Evolutionary conservation across 2,888 invertebrate genomes (phyloP), one percentile per base, ranked within the genome.

Genomic region (Nyleta sp.): DNA sequence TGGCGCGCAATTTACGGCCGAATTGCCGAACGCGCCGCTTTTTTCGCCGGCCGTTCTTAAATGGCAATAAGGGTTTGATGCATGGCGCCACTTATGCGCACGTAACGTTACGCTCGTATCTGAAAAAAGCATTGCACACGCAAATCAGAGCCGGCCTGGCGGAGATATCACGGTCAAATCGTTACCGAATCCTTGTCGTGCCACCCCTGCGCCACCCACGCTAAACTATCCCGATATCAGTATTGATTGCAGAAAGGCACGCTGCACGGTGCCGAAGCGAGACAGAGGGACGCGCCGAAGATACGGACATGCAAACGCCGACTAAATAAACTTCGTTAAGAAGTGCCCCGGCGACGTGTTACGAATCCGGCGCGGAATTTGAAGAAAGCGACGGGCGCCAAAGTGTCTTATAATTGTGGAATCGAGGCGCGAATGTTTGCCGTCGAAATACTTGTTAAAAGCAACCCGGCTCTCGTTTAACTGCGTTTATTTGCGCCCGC

Each of bases 41-140:
- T 85, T 77, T 87, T 82, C 80, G 6, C 84, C 85, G 86, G 85
- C 85, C 82, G 84, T 84, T 83, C 81, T 85, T 85, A 80, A 84
- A 87, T 86, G 85, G 84, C 82, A 84, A 82, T 83, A 84, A 83
- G 84, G 84, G 83, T 81, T 83, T 85, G 84, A 83, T 81, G 84
- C 83, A 81, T 81, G 80, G 83, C 86, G 86, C 24, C 55, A 68
- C 68, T 68, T 68, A 68, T 53, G 68, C 50, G 48, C 57, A 59
- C 57, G 68, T 48, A 59, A 68, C 28, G 64, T 53, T 52, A 31
- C 28, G 59, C 24, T 52, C 70, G 59, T 60, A 59, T 70, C 52
- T 35, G 70, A 40, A 53, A 74, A n/a, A 79, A 79, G 70, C 67
- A 79, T 79, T 78, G 78, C 71, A 81, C 82, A 82, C 82, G 83